Evolutionary conservation across 2,797 vertebrate species (phyloP).

Genomic region (Setipinna tenuifilis): DNA sequence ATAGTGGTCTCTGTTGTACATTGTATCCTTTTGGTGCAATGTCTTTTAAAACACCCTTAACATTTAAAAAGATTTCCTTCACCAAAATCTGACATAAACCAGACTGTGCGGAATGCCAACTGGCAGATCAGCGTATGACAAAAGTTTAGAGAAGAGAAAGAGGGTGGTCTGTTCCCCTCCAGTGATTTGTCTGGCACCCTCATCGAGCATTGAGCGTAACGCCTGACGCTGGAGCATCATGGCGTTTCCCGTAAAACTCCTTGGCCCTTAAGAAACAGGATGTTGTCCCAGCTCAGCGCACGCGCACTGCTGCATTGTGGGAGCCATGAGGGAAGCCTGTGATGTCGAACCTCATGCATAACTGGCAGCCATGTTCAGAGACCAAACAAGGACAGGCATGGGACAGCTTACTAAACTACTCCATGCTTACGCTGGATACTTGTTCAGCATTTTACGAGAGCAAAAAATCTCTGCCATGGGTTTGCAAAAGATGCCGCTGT

Average conservation of each 20-base stretch:
- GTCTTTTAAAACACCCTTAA: not conserved
- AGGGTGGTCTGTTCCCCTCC: conserved; percentile 37
- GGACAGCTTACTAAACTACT: conserved; percentile 34
- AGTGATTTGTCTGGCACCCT: conserved; percentile 39
- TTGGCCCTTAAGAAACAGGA: conserved; percentile 40
- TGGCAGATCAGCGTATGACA: not conserved
- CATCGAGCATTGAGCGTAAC: conserved; percentile 13
- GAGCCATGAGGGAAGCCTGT: conserved; percentile 46
- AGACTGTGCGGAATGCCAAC: not conserved
- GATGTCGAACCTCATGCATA: conserved; percentile 40
- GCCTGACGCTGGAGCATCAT: conserved; percentile 44
- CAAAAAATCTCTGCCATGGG: not conserved
- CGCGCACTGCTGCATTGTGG: conserved; percentile 38
- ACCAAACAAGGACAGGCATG: conserved; percentile 39
- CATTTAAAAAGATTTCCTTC: conserved; percentile 32
- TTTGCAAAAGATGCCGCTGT: not conserved
- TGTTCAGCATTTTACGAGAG: not conserved
- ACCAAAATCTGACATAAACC: conserved; percentile 22
- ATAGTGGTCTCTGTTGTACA: not conserved
- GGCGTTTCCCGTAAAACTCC: conserved; percentile 38
- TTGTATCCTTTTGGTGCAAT: not conserved
- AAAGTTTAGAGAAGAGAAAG: conserved; percentile 3
- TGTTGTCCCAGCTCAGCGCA: conserved; percentile 42
- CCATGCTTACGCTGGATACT: not conserved
- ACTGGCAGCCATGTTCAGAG: conserved; percentile 49